phyloP scores from a whole-genome alignment of 2,113 vertebrate species.

The Dromiciops gliroides region DNA sequence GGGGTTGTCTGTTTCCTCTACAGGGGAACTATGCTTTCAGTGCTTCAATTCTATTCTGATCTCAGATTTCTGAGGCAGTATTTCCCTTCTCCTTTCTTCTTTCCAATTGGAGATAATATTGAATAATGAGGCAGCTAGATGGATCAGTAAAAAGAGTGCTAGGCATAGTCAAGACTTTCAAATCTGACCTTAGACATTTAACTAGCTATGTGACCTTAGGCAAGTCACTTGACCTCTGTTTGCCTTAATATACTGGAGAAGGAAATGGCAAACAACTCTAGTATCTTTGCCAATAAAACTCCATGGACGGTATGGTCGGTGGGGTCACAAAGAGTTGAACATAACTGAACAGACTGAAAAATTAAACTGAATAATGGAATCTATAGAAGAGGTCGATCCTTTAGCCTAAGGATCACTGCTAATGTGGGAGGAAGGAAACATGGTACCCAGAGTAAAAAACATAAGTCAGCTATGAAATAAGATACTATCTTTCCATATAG shows the following conservation, averaged over 20 bases:
- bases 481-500: too few relatives aligned
- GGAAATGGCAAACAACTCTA: not conserved
- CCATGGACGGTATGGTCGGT: not conserved
- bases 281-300: not conserved
- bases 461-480: too few relatives aligned
- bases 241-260: not conserved
- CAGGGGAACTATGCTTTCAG: not conserved
- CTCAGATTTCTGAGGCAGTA: not conserved
- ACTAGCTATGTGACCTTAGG: not conserved
- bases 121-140: not conserved
- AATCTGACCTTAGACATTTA: not conserved
- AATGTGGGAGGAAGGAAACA: not conserved
- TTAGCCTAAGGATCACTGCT: not conserved
- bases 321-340: not conserved
- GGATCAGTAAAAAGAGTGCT: not conserved
- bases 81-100: not conserved
- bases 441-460: not conserved
- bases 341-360: not conserved
- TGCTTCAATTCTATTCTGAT: not conserved
- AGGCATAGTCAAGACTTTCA: not conserved
- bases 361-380: not conserved
- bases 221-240: not conserved
- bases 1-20: not conserved
- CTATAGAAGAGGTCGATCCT: not conserved
- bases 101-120: not conserved